Evolutionary conservation across 2,113 vertebrate genomes (phyloP).

Genomic region (Chionodraco myersi): DNA sequence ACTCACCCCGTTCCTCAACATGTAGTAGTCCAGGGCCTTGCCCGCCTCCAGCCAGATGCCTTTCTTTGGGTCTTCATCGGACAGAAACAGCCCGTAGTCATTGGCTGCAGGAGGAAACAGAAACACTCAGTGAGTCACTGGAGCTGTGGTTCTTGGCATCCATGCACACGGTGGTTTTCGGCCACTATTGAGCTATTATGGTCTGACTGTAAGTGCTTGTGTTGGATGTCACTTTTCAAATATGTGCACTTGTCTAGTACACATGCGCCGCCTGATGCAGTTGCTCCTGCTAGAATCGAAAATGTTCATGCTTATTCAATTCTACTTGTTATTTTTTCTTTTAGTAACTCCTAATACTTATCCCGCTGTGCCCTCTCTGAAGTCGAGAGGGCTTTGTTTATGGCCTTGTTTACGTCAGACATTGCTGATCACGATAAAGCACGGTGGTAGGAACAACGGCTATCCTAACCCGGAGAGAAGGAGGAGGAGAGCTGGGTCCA

Average conservation of each 20-base stretch:
- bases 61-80: constrained; percentile 98
- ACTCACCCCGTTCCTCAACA: constrained; percentile 97
- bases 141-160: background rate
- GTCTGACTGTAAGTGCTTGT: background rate
- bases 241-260: background rate
- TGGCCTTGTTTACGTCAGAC: too few species aligned
- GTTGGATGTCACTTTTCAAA: background rate
- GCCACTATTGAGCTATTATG: background rate
- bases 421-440: too few species aligned
- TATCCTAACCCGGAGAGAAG: too few species aligned
- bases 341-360: too few species aligned
- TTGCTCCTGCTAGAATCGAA: too few species aligned
- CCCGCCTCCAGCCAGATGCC: constrained; percentile 98
- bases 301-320: too few species aligned
- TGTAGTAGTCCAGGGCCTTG: constrained; percentile 98
- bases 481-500: too few species aligned
- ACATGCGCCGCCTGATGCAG: too few species aligned
- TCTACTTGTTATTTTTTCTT: too few species aligned
- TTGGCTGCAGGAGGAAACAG: constrained; percentile 86
- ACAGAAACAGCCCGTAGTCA: constrained; percentile 97
- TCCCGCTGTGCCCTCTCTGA: too few species aligned
- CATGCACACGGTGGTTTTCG: background rate
- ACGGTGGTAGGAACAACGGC: too few species aligned
- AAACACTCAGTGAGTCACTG: constrained; percentile 23
- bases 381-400: too few species aligned